Percentiles rank a stretch among this genome's conserved stretches.
phyloP scores from a whole-genome alignment of 2,113 vertebrate genomes.

The Leptobrachium leishanense region DNA sequence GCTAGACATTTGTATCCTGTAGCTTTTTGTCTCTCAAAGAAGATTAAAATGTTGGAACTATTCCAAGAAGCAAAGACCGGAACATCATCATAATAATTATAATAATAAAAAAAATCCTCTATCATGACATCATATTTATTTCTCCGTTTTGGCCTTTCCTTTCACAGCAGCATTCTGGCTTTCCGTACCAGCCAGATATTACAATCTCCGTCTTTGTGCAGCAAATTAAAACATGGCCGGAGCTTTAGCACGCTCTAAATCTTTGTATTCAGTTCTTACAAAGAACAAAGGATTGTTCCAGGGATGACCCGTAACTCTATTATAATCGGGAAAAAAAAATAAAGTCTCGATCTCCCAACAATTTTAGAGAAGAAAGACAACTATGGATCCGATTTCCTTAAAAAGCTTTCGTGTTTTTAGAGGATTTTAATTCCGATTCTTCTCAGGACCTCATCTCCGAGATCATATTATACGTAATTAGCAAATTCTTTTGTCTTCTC shows the following conservation, averaged over 20 bases:
- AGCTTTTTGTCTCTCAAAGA: too few relatives aligned
- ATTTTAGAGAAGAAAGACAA: conserved; percentile 36
- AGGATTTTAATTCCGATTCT: conserved; percentile 7
- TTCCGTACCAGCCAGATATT: conserved; percentile 28
- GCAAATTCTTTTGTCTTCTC: conserved; percentile 42
- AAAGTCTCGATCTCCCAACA: conserved; percentile 22
- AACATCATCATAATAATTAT: background rate
- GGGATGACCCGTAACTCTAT: conserved; percentile 36
- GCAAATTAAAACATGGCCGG: conserved; percentile 33
- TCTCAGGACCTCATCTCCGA: conserved; percentile 6
- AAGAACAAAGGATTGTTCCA: conserved; percentile 48
- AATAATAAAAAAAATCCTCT: conserved; percentile 11
- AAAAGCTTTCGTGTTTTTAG: conserved; percentile 11
- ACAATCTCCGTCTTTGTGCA: conserved; percentile 44
- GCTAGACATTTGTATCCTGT: too few relatives aligned
- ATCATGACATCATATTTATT: conserved; percentile 35
- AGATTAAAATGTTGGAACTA: conserved; percentile 21
- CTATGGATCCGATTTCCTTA: conserved; percentile 34
- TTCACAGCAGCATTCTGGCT: conserved; percentile 14
- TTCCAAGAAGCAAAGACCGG: background rate
- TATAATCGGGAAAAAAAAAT: background rate
- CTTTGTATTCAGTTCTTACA: conserved; percentile 39
- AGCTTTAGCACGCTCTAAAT: conserved; percentile 29
- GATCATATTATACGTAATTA: conserved; percentile 43
- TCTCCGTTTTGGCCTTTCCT: background rate